Base-by-base conservation (phyloP, 1,140 invertebrate genomes). In the Pseudoatta argentina region DNA sequence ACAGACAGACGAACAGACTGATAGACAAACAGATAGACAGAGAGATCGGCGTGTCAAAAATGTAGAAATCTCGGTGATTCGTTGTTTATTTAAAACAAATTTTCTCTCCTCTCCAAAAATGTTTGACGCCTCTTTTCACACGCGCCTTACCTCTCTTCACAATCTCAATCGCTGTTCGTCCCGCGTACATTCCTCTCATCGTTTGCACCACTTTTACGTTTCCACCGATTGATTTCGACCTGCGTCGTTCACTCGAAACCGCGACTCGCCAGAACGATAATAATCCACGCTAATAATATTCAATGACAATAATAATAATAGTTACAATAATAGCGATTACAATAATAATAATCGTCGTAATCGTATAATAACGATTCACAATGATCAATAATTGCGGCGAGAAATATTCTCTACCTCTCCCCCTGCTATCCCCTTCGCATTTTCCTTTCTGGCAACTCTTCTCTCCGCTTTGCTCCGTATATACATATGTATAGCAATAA, bases 41-140 rank as follows among this genome's bases (percentile, higher is more conserved):
- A 92, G 82, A 89, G 86, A 91, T 90, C 76, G 86, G 83, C 83
- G 91, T 86, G 86, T 89, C 67, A 85, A 88, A 77, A 91, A 93
- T 88, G 77, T 89, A 77, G 82, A 86, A 91, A 88, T 92, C 89
- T 93, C 91, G 89, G 87, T 94, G 91, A 94, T 94, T 94, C 94
- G 93, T 94, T 94, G 93, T 94, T 94, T 94, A 93, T 94, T 94
- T 92, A 92, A 94, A 94, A 94, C 91, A 92, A 92, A 91, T 89
- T 92, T 85, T 77, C 30, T 34, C 21, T 30, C 24, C 48, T 30
- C 30, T 6, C 21, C 24, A 55, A 78, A 76, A 66, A 64, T 14
- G 21, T 78, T 53, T 66, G 30, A 61, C 73, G 69, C 57, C 39
- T 21, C 14, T 16, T 24, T 3, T 34, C 63, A 55, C 78, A 51